phyloP scores from a whole-genome alignment of 1,140 invertebrate genomes.

The Penaeus chinensis region DNA sequence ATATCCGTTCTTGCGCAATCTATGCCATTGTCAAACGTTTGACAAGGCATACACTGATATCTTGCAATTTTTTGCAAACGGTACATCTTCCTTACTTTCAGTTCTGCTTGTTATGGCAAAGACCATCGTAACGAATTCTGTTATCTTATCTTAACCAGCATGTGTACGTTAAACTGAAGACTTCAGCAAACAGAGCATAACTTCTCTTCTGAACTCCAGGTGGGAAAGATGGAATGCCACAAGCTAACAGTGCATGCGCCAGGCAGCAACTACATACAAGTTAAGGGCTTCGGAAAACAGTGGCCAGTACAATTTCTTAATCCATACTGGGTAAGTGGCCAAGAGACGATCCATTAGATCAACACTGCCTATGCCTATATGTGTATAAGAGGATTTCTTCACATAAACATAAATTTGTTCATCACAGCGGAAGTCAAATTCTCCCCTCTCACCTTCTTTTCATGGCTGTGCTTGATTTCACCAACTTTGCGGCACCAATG shows the following conservation, averaged over 20 bases:
- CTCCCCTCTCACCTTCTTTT: neutral
- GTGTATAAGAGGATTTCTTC: neutral
- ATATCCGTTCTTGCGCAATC: too few relatives aligned
- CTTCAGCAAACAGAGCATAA: neutral
- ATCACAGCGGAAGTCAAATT: neutral
- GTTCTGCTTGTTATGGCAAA: neutral
- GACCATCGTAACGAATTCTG: neutral
- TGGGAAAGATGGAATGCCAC: neutral
- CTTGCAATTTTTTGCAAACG: slow-evolving; percentile 2
- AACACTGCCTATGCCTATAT: neutral
- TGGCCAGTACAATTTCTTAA: slow-evolving; percentile 1
- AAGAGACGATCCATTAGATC: neutral
- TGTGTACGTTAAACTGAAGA: neutral
- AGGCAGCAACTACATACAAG: neutral
- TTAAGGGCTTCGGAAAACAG: neutral
- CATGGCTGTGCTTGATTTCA: neutral
- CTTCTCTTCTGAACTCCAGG: neutral
- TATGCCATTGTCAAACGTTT: too few relatives aligned
- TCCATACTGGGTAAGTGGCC: neutral
- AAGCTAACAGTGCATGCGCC: neutral
- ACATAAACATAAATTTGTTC: neutral
- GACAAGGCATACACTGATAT: neutral
- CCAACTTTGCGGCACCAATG: neutral
- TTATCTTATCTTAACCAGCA: neutral
- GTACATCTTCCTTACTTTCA: neutral